A percentile compares a stretch with the other conserved stretches of the same genome.
These are phyloP conservation scores for Coelopa pilipes DNA, from an alignment of 2,888 invertebrate species.

Conservation along the genomic window DNA sequence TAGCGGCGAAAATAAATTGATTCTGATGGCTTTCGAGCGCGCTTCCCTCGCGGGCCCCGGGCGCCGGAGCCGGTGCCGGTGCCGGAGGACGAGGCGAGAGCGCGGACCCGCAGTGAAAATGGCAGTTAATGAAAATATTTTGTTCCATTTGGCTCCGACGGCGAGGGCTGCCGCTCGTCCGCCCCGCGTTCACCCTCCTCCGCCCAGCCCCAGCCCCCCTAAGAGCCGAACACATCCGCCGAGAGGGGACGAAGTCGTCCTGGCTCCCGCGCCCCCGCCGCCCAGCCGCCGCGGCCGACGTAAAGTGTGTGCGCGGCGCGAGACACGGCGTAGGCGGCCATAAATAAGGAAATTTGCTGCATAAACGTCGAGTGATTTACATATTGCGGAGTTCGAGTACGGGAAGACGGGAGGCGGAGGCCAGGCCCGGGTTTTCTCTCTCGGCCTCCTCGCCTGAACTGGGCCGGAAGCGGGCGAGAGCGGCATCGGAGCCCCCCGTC, in stretches of 20 bases:
- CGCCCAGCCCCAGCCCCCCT: too few relatives aligned
- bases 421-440: not conserved
- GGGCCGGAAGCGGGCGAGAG: too few relatives aligned
- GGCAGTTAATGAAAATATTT: conserved; percentile 39
- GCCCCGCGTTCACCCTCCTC: too few relatives aligned
- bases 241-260: too few relatives aligned
- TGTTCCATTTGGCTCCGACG: conserved; percentile 27
- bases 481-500: too few relatives aligned
- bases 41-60: not conserved
- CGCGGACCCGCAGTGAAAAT: conserved; percentile 7
- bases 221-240: too few relatives aligned
- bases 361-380: conserved; percentile 28
- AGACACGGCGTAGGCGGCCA: conserved; percentile 22
- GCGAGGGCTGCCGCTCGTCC: not conserved
- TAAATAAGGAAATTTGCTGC: conserved; percentile 31
- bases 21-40: conserved; percentile 27
- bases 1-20: conserved; percentile 33
- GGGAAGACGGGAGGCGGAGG: not conserved
- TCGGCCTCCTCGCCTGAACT: too few relatives aligned
- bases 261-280: too few relatives aligned
- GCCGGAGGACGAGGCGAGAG: not conserved
- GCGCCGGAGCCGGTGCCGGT: not conserved
- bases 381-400: conserved; percentile 17
- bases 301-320: not conserved
- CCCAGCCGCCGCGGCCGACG: not conserved